phyloP scores from a whole-genome alignment of 2,797 vertebrate species.

The Falco concolor region DNA sequence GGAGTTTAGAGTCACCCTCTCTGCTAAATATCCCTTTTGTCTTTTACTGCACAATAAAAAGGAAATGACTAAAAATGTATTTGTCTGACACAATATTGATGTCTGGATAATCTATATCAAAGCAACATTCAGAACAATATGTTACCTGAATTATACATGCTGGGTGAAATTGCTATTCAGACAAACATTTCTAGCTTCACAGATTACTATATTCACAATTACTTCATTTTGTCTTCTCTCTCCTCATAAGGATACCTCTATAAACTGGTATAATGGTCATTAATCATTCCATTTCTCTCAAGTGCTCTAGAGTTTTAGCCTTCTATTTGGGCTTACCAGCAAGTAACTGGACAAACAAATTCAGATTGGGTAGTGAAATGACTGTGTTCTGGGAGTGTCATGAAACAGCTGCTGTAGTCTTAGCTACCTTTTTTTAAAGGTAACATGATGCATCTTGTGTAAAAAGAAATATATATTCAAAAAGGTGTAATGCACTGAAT shows the following conservation, averaged over 20 bases:
- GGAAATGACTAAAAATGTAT: not conserved
- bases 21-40: not conserved
- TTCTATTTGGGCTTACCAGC: not conserved
- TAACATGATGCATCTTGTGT: not conserved
- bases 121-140: not conserved
- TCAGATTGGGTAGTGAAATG: not conserved
- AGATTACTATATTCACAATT: slow-evolving; percentile 16
- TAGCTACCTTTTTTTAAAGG: not conserved
- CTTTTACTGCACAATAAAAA: not conserved
- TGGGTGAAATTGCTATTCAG: slow-evolving; percentile 12
- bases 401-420: not conserved
- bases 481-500: not conserved
- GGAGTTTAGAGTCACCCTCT: not conserved
- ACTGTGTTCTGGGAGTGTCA: not conserved
- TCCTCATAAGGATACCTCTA: not conserved
- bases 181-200: slow-evolving; percentile 2
- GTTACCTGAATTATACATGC: not conserved
- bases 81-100: not conserved
- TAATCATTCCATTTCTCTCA: not conserved
- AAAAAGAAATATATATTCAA: not conserved
- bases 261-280: not conserved
- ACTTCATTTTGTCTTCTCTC: not conserved
- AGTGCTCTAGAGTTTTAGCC: not conserved
- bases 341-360: not conserved
- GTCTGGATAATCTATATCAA: not conserved